Evolutionary conservation across 2,888 invertebrate genomes (phyloP), one percentile per base, ranked within the genome.

Genomic region (Apoderus coryli): DNA sequence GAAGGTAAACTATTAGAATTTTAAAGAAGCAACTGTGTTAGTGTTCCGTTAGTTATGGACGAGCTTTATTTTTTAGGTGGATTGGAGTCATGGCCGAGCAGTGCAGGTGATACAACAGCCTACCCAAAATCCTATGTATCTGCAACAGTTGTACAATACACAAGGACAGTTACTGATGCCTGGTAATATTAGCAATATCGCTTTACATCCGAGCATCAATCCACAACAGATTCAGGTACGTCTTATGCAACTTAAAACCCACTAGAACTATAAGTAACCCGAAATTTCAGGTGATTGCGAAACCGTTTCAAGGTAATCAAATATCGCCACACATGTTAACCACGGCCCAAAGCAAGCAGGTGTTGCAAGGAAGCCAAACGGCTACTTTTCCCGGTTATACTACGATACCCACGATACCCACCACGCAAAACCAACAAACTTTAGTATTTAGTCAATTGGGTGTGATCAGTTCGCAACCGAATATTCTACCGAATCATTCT

Each of bases 41-140:
- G n/a, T n/a, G n/a, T n/a, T n/a, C n/a, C n/a, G n/a, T n/a, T n/a
- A n/a, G n/a, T n/a, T n/a, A 19, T 19, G 19, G 19, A 7, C n/a
- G 19, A 7, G 6, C 26, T 26, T 29, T 5, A 7, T 26, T 6
- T 26, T 6, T 3, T 35, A 38, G 38, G 60, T 69, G 36, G 79
- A 79, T 47, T 72, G 76, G 68, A 68, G 72, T 31, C 74, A 76
- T 40, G 68, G 76, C n/a, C 65, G 78, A 4, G 45, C 45, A 4
- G 56, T 88, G 16, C 86, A 88, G 53, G 76, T 88, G 13, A 81
- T 88, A 44, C 81, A 81, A 52, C 85, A 82, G 46, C 79, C 79
- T 1, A 54, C 80, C 27, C 78, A 79, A 54, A 80, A 69, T 55
- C 69, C 67, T 25, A 69, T 77, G 2, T 84, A 85, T 49, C 57